Evolutionary conservation across 2,888 invertebrate genomes (phyloP), one percentile per base, ranked within the genome.

Genomic region (Cryptus viduatorius): DNA sequence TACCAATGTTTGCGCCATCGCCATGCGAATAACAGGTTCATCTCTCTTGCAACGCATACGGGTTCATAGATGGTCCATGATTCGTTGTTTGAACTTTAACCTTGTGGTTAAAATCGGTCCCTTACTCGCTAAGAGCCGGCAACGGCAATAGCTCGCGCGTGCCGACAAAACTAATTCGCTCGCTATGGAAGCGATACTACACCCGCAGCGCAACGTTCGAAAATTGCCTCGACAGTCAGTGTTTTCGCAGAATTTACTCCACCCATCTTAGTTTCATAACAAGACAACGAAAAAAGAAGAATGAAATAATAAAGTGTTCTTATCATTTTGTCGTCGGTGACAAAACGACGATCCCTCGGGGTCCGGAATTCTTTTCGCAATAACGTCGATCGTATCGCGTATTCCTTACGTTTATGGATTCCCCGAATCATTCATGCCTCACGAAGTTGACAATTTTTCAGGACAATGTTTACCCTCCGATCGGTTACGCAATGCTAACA

Each of bases 331-430:
- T 24, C 24, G 16, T 50, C 53, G 16, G 65, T 67, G 67, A 67
- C 69, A 24, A 37, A 16, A 42, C 53, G 42, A 71, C 37, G 53
- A 37, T 53, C 31, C 8, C 16, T 29, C 42, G 50, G 44, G 8
- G 65, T 65, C 46, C 4, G 10, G 71, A 16, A 71, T 71, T 56
- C 56, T 31, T 31, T 37, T n/a, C 16, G 12, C n/a, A n/a, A n/a
- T 1, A 31, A 71, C 19, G 14, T 12, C 37, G 53, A 56, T 12
- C 42, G 12, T 71, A 71, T 5, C 10, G 46, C 71, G 71, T 56
- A 31, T 37, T 56, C n/a, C 19, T 12, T 71, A 19, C 3, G 50
- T 19, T 56, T 37, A 19, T 50, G 16, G 19, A 53, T 56, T 71
- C 71, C 37, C 37, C 19, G 56, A 56, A 19, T 37, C 56, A 56